Evolutionary conservation across 92 coral and sea anemone genomes (phyloP).

Genomic region (Epizoanthus rinbou): DNA sequence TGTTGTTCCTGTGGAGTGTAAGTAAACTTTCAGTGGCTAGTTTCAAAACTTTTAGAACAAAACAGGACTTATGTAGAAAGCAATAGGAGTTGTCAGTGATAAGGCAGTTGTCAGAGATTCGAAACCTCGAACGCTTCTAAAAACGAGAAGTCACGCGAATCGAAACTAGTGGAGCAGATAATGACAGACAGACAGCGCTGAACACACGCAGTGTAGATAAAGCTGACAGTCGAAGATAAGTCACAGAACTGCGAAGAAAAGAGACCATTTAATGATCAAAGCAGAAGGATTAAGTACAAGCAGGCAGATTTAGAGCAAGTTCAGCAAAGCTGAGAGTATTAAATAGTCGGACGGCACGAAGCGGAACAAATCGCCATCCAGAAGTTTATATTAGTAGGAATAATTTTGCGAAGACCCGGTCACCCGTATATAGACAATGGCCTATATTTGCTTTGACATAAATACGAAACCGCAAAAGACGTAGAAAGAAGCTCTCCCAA

Average conservation of each 20-base stretch:
- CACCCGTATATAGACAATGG: neutral
- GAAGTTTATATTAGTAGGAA: neutral
- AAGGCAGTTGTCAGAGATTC: no score
- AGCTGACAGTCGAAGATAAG: neutral
- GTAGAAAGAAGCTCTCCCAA: slow-evolving; percentile 5
- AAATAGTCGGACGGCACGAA: neutral
- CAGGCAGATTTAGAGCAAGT: no score
- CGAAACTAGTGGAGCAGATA: neutral
- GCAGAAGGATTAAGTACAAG: no score
- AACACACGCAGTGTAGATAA: neutral
- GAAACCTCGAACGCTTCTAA: no score
- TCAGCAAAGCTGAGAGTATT: neutral
- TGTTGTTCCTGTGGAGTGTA: slow-evolving; percentile 74
- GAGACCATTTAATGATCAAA: no score
- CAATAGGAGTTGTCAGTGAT: no score
- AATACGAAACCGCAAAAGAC: neutral
- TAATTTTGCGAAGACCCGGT: neutral
- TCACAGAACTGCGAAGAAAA: no score
- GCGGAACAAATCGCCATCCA: no score
- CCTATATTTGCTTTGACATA: neutral
- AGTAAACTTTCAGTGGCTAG: neutral
- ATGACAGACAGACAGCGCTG: slow-evolving; percentile 9
- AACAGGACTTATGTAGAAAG: neutral
- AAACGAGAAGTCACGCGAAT: slow-evolving; percentile 34
- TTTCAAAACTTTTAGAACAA: neutral